phyloP scores from a whole-genome alignment of 2,797 vertebrate species.

The Pachyuromys duprasi region DNA sequence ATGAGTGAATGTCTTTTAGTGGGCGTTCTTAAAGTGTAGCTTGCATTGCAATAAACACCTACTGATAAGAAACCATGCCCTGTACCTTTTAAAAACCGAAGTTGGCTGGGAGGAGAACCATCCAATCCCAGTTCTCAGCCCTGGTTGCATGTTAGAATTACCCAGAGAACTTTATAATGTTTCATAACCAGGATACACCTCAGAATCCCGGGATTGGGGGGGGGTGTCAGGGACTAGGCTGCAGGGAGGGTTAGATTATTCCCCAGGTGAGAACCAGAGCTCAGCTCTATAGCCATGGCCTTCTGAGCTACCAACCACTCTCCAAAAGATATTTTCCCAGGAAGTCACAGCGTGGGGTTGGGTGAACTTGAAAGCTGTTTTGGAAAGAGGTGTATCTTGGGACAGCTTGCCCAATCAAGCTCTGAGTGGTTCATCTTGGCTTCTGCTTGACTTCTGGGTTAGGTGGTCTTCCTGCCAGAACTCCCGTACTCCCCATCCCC shows the following conservation, averaged over 20 bases:
- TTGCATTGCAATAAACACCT: fast-evolving
- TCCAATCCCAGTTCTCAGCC: neutral
- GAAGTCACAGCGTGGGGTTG: neutral
- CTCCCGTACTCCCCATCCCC: too few relatives aligned
- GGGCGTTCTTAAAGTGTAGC: neutral
- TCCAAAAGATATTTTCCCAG: neutral
- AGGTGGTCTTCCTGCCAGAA: neutral
- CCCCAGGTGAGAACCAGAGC: neutral
- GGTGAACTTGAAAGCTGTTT: neutral
- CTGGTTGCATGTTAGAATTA: neutral
- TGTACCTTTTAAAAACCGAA: neutral
- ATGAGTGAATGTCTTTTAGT: fast-evolving
- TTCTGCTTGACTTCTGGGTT: neutral
- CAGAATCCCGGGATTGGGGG: neutral
- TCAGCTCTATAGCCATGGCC: neutral
- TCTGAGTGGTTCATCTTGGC: neutral
- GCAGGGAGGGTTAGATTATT: neutral
- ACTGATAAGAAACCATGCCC: neutral
- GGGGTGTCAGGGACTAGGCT: too few relatives aligned
- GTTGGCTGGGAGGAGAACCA: neutral
- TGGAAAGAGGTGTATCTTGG: neutral
- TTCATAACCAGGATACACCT: neutral
- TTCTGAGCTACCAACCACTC: neutral
- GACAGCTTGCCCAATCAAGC: neutral
- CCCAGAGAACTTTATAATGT: neutral